Percentiles rank a stretch among this genome's conserved stretches.
These are phyloP conservation scores for Columba livia DNA, from an alignment of 2,113 vertebrate genomes.

Conservation along the genomic window DNA sequence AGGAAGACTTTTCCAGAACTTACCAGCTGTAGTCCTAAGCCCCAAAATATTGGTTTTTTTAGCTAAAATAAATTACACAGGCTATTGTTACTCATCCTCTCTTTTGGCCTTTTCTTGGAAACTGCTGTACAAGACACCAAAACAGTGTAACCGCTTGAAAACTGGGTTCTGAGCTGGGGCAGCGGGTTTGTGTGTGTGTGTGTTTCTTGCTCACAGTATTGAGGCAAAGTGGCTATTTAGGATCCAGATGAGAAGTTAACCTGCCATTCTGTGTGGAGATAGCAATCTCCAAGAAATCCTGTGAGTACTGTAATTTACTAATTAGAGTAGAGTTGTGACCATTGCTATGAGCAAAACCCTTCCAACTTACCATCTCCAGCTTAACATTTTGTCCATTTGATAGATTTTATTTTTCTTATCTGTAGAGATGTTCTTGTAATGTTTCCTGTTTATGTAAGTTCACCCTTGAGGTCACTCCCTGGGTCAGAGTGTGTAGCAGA, in stretches of 20 bases:
- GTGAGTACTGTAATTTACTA: neutral
- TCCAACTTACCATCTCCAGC: neutral
- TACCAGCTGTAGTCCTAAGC: neutral
- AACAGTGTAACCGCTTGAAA: neutral
- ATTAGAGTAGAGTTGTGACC: neutral
- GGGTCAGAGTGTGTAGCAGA: neutral
- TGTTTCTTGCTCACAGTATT: neutral
- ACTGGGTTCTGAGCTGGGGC: neutral
- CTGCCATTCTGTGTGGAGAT: neutral
- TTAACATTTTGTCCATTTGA: neutral
- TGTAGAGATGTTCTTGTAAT: neutral
- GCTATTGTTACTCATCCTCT: neutral
- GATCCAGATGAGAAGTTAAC: neutral
- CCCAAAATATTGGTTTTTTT: neutral
- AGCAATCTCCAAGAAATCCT: neutral
- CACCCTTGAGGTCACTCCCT: neutral
- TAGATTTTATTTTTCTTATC: neutral
- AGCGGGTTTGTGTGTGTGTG: neutral
- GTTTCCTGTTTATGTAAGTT: neutral
- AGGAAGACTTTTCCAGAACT: neutral
- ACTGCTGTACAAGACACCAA: neutral
- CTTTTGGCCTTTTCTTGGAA: neutral
- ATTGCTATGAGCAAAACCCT: neutral
- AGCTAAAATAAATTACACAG: neutral
- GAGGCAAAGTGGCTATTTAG: neutral